phyloP scores from a whole-genome alignment of 1,140 invertebrate genomes.

The Vollenhovia emeryi region DNA sequence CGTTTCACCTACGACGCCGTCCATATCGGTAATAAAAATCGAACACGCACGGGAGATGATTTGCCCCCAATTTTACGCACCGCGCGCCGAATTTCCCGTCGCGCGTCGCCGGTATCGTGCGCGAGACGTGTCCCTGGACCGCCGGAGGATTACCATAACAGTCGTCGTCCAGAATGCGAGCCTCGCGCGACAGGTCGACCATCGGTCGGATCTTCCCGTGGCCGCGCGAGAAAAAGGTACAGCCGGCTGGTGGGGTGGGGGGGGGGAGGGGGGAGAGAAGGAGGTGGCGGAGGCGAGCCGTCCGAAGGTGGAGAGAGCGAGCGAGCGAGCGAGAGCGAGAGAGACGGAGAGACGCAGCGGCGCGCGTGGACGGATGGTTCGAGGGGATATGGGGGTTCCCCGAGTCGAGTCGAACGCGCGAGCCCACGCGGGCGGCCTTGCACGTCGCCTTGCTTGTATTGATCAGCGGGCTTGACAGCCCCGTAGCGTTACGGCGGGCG shows the following conservation, averaged over 20 bases:
- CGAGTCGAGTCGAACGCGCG: constrained; percentile 73
- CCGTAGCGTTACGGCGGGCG: constrained; percentile 74
- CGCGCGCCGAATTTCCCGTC: not conserved
- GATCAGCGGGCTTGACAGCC: constrained; percentile 83
- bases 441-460: constrained; percentile 84
- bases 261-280: constrained; percentile 13
- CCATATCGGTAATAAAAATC: too few species aligned
- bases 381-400: constrained; percentile 71
- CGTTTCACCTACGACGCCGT: not conserved
- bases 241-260: not conserved
- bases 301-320: constrained; percentile 8
- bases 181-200: constrained; percentile 23
- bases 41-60: too few species aligned
- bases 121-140: not conserved
- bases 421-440: constrained; percentile 82
- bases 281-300: constrained; percentile 26
- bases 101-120: too few species aligned
- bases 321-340: not conserved
- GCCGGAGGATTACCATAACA: not conserved
- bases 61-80: too few species aligned
- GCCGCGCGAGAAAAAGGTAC: constrained; percentile 8
- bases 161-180: constrained; percentile 22
- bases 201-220: constrained; percentile 36
- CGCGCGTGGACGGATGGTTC: constrained; percentile 64
- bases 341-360: constrained; percentile 9